Percentiles rank a stretch among this genome's conserved stretches.
phyloP scores from a whole-genome alignment of 2,888 invertebrate species.

The Sinhomidia bicolor region DNA sequence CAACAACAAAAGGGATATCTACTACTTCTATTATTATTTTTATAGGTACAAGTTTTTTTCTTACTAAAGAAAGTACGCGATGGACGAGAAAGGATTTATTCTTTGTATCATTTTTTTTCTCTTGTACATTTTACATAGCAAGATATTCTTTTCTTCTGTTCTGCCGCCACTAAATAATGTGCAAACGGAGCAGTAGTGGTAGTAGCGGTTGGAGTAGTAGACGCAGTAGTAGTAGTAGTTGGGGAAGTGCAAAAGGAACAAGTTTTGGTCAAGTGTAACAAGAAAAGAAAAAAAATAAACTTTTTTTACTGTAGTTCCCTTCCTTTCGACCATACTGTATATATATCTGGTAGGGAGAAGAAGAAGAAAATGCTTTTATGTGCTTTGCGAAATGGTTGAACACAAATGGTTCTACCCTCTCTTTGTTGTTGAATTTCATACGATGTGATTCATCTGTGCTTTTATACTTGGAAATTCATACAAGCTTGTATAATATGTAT shows the following conservation, averaged over 20 bases:
- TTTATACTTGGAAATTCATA: slow-evolving; percentile 50
- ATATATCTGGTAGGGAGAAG: neutral
- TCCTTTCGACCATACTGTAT: neutral
- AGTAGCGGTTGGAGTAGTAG: slow-evolving; percentile 26
- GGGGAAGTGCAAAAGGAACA: slow-evolving; percentile 42
- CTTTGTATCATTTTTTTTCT: neutral
- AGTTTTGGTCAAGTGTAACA: slow-evolving; percentile 62
- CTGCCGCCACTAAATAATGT: neutral
- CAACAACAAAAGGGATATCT: neutral
- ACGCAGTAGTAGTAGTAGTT: no score
- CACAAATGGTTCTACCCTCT: neutral
- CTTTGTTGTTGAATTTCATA: slow-evolving; percentile 29
- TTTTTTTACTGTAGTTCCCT: neutral
- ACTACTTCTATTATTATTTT: no score
- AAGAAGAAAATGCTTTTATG: neutral
- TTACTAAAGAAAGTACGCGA: neutral
- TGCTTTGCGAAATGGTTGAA: neutral
- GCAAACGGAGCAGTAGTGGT: neutral
- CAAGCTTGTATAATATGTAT: slow-evolving; percentile 50
- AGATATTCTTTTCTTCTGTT: neutral
- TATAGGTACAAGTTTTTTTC: neutral
- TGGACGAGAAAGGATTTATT: neutral
- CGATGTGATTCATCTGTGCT: neutral
- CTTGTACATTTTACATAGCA: neutral
- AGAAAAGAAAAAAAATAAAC: no score